These are phyloP conservation scores for Hartigia nigra DNA, from an alignment of 2,888 invertebrate species.

Conservation along the genomic window DNA sequence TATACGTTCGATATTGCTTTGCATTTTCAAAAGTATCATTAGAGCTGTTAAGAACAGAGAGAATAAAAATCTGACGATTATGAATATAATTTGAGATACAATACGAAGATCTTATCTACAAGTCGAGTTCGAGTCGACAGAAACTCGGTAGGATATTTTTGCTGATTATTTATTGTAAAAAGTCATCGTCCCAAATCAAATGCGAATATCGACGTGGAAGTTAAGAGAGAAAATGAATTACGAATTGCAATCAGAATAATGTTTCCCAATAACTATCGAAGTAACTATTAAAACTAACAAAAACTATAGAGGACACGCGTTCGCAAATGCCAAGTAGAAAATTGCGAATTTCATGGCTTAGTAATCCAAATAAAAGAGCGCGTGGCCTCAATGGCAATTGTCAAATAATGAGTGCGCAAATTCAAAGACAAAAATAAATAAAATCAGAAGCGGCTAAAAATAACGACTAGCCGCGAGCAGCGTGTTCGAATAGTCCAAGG, in stretches of 20 bases:
- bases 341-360: neutral
- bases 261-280: too few relatives aligned
- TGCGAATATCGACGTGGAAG: neutral
- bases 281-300: too few relatives aligned
- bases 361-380: neutral
- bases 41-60: neutral
- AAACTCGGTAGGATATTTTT: too few relatives aligned
- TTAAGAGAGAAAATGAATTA: neutral
- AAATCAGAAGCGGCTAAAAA: slow-evolving; percentile 49
- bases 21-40: neutral
- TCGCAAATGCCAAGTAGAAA: too few relatives aligned
- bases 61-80: neutral
- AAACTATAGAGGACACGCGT: too few relatives aligned
- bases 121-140: neutral
- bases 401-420: slow-evolving; percentile 28
- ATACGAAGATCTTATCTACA: neutral
- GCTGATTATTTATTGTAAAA: neutral
- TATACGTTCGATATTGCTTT: neutral
- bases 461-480: slow-evolving; percentile 39
- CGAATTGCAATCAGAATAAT: too few relatives aligned
- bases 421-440: slow-evolving; percentile 38
- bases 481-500: slow-evolving; percentile 46
- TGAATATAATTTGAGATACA: neutral
- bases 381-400: slow-evolving; percentile 8
- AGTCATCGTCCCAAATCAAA: neutral